Evolutionary conservation across 2,888 invertebrate species (phyloP).

Genomic region (Blera fallax): DNA sequence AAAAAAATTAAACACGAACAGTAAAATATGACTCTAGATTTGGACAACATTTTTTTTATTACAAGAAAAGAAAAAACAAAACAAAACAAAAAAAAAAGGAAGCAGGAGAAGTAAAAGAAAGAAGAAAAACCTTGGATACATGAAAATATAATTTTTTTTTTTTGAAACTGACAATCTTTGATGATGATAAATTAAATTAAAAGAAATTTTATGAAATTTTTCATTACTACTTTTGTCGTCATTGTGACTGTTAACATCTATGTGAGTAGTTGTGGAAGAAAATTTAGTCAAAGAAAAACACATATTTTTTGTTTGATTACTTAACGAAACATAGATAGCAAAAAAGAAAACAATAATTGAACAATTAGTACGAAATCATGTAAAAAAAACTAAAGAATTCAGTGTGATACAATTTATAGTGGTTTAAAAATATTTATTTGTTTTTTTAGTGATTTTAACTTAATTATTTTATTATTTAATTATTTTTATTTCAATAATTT

Average conservation of each 20-base stretch:
- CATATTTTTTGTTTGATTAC: slow-evolving; percentile 65
- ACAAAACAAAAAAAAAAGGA: neutral
- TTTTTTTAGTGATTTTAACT: neutral
- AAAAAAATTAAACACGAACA: slow-evolving; percentile 54
- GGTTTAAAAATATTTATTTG: neutral
- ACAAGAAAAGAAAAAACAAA: neutral
- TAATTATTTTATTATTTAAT: neutral
- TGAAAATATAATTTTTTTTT: neutral
- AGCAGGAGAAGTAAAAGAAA: neutral
- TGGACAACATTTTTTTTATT: slow-evolving; percentile 49
- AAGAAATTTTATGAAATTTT: slow-evolving; percentile 73
- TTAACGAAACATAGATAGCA: slow-evolving; percentile 69
- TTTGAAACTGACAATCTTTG: slow-evolving; percentile 51
- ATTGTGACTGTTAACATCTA: slow-evolving; percentile 77
- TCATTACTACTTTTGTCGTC: slow-evolving; percentile 78
- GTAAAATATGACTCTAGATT: slow-evolving; percentile 50
- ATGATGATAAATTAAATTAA: slow-evolving; percentile 9
- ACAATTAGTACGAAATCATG: slow-evolving; percentile 62
- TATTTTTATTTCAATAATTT: neutral
- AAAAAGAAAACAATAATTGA: slow-evolving; percentile 71
- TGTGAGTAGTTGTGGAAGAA: slow-evolving; percentile 73
- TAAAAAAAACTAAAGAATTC: slow-evolving; percentile 8
- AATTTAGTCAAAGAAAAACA: slow-evolving; percentile 23
- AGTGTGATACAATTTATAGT: slow-evolving; percentile 25
- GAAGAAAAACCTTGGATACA: slow-evolving; percentile 43